Evolutionary conservation across 1,140 invertebrate species (phyloP).

Genomic region (Mylabris phalerata): DNA sequence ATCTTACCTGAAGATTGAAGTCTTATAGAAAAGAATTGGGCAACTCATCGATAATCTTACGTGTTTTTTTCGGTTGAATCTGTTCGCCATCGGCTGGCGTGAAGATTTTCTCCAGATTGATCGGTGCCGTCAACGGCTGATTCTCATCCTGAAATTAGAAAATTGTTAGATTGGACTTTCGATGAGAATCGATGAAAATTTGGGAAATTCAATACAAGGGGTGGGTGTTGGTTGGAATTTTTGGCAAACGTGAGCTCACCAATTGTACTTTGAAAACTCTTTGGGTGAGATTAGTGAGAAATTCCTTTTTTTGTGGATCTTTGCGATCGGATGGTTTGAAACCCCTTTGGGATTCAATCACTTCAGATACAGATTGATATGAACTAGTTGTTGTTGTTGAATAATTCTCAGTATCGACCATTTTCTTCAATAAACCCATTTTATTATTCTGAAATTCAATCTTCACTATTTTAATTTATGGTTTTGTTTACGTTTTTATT

Average conservation of each 20-base stretch:
- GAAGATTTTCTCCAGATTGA: slow-evolving; percentile 78
- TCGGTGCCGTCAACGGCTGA: slow-evolving; percentile 43
- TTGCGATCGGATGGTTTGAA: slow-evolving; percentile 78
- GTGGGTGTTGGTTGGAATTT: not conserved
- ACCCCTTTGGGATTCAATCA: slow-evolving; percentile 52
- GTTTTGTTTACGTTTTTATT: slow-evolving; percentile 21
- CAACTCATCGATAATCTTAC: slow-evolving; percentile 21
- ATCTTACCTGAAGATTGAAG: slow-evolving; percentile 65
- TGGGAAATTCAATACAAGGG: slow-evolving; percentile 10
- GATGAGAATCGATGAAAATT: not conserved
- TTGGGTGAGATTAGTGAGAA: slow-evolving; percentile 69
- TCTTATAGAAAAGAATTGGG: not conserved
- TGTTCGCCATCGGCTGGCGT: slow-evolving; percentile 63
- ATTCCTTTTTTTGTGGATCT: slow-evolving; percentile 70
- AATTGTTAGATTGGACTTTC: slow-evolving; percentile 1
- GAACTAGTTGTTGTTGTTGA: slow-evolving; percentile 21
- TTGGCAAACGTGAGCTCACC: slow-evolving; percentile 42
- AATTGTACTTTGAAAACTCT: slow-evolving; percentile 71
- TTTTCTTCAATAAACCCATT: slow-evolving; percentile 17
- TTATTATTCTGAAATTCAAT: slow-evolving; percentile 24
- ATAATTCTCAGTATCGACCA: slow-evolving; percentile 17
- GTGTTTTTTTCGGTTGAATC: slow-evolving; percentile 31
- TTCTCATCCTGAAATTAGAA: slow-evolving; percentile 45
- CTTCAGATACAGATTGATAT: slow-evolving; percentile 30
- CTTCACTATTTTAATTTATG: slow-evolving; percentile 26